Conservation (phyloP, 30 jellyfish, hydroid and myxozoan genomes). For the Chironex yamaguchii region DNA sequence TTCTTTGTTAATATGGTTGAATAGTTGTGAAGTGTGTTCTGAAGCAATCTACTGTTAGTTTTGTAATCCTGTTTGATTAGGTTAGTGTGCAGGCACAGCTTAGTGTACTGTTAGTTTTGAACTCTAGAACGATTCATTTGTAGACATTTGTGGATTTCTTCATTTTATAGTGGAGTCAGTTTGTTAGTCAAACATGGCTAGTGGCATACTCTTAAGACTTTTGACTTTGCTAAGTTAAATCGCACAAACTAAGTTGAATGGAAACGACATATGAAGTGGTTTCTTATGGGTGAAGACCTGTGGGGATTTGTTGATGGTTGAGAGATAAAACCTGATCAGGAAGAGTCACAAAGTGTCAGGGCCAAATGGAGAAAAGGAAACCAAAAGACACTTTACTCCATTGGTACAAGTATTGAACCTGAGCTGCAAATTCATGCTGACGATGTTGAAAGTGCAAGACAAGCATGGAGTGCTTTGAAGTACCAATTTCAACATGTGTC, state of each 20-base stretch:
- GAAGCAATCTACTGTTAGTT: too few relatives aligned
- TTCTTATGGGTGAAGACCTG: conserved; percentile 48
- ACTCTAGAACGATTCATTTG: too few relatives aligned
- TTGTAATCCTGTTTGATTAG: too few relatives aligned
- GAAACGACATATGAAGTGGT: conserved; percentile 55
- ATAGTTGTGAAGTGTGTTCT: too few relatives aligned
- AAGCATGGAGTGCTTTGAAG: conserved; percentile 28
- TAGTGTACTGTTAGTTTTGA: too few relatives aligned
- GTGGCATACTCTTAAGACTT: conserved; percentile 1
- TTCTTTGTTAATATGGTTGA: too few relatives aligned
- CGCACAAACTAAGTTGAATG: conserved; percentile 43
- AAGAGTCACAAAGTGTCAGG: neutral
- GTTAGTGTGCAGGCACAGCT: too few relatives aligned
- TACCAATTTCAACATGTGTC: conserved; percentile 52
- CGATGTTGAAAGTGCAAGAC: neutral
- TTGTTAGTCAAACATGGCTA: conserved; percentile 35
- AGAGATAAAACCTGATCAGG: conserved; percentile 37
- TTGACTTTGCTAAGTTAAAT: conserved; percentile 27
- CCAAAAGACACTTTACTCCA: conserved; percentile 27
- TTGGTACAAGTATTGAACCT: conserved; percentile 20
- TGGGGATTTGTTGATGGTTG: conserved; percentile 66
- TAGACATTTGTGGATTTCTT: too few relatives aligned
- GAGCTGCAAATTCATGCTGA: conserved; percentile 48
- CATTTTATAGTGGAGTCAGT: too few relatives aligned
- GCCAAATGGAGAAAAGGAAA: conserved; percentile 38